Conservation (phyloP, 92 coral and sea anemone species). For the Anthopleura xanthogrammica region DNA sequence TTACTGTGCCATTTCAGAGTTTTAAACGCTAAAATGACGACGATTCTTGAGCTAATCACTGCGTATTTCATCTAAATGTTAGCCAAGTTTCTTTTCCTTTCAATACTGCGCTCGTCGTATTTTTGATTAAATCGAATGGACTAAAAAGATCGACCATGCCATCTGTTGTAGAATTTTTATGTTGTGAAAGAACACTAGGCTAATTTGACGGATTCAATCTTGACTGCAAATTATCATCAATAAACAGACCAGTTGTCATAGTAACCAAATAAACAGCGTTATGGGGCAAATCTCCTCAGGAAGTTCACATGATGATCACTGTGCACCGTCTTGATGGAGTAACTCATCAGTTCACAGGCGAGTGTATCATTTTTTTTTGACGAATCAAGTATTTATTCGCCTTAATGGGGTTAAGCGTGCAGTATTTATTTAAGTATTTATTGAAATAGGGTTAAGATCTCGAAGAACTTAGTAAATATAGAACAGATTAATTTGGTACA, state of each 20-base stretch:
- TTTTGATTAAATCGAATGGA: background rate
- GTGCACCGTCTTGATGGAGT: background rate
- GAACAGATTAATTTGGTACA: background rate
- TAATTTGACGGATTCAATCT: background rate
- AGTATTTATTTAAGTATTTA: background rate
- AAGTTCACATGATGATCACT: background rate
- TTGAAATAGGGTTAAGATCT: background rate
- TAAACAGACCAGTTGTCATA: background rate
- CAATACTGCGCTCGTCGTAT: background rate
- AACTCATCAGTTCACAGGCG: background rate
- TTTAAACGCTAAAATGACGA: too few species aligned
- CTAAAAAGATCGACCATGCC: background rate
- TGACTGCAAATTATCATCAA: background rate
- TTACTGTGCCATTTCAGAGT: too few species aligned
- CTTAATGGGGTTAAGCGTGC: too few species aligned
- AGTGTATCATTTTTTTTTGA: background rate
- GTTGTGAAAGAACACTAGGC: background rate
- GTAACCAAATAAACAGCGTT: background rate
- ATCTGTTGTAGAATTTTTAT: background rate
- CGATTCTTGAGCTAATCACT: too few species aligned
- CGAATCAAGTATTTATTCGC: too few species aligned
- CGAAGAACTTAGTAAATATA: background rate
- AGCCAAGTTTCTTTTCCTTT: background rate
- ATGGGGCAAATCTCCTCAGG: too few species aligned
- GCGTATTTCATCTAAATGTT: too few species aligned